Evolutionary conservation across 2,888 invertebrate species (phyloP).

Genomic region (Leptinotarsa tumamoca): DNA sequence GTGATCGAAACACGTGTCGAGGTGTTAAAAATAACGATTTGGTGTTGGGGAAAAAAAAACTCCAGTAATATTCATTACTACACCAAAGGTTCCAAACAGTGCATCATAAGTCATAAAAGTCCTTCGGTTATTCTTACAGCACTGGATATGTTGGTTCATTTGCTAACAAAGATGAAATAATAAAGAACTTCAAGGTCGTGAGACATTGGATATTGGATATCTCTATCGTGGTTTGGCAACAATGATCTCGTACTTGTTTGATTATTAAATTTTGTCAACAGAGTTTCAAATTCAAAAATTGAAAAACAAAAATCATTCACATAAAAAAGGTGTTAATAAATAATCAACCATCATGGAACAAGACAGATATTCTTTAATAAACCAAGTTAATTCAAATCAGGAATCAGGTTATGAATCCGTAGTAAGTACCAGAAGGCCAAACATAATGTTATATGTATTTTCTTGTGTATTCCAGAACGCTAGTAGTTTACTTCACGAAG

Average conservation of each 20-base stretch:
- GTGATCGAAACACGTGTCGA: no score
- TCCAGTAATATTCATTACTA: no score
- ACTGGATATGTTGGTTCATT: no score
- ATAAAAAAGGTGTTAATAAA: neutral
- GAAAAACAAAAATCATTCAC: neutral
- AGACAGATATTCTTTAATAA: conserved; percentile 48
- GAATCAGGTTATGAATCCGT: conserved; percentile 48
- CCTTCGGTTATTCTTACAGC: no score
- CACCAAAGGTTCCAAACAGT: no score
- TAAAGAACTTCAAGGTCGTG: no score
- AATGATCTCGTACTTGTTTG: neutral
- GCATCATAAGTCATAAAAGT: no score
- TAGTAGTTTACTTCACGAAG: neutral
- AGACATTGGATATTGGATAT: no score
- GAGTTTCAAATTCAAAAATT: neutral
- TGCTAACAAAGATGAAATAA: no score
- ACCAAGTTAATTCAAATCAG: conserved; percentile 39
- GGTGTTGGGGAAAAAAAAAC: no score
- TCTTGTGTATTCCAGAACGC: conserved; percentile 1
- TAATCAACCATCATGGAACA: conserved; percentile 41
- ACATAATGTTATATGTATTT: conserved; percentile 5
- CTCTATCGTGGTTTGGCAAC: no score
- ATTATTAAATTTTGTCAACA: neutral
- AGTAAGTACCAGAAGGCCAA: conserved; percentile 33
- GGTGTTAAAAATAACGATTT: no score